Conservation (phyloP, 2,113 vertebrate species). For the Xenopus tropicalis region DNA sequence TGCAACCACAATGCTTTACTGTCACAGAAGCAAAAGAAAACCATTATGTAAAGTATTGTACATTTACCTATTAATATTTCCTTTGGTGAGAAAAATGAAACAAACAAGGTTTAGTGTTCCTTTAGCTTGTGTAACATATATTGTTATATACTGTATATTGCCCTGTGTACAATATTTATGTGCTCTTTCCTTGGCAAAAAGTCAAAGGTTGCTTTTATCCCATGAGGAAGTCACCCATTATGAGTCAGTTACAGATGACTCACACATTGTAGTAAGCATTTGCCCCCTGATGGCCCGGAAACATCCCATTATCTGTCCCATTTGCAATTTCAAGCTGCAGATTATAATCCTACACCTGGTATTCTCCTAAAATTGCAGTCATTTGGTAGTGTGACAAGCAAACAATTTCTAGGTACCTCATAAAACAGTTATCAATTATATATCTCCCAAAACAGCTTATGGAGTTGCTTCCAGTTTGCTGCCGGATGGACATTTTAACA, state of each 20-base stretch:
- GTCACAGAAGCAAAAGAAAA: no score
- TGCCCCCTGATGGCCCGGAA: constrained; percentile 4
- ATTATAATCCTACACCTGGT: constrained; percentile 7
- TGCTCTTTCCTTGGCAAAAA: neutral
- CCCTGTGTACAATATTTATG: no score
- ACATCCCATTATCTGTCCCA: constrained; percentile 1
- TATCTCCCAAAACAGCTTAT: constrained; percentile 21
- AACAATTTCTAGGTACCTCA: neutral
- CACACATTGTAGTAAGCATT: constrained; percentile 1
- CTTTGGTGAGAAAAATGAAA: no score
- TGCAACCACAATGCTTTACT: no score
- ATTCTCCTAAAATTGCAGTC: neutral
- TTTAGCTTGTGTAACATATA: neutral
- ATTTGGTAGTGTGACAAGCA: neutral
- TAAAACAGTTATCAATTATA: constrained; percentile 17
- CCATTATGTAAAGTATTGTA: no score
- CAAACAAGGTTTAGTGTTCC: no score
- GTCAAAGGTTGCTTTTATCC: neutral
- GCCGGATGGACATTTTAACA: constrained; percentile 40
- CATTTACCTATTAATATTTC: no score
- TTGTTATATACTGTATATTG: neutral
- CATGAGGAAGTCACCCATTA: constrained; percentile 3
- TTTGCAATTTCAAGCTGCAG: constrained; percentile 5
- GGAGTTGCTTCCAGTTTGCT: constrained; percentile 15
- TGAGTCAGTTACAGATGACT: constrained; percentile 10